Base-by-base conservation (phyloP, 2,888 invertebrate species). In the Stramonita haemastoma region DNA sequence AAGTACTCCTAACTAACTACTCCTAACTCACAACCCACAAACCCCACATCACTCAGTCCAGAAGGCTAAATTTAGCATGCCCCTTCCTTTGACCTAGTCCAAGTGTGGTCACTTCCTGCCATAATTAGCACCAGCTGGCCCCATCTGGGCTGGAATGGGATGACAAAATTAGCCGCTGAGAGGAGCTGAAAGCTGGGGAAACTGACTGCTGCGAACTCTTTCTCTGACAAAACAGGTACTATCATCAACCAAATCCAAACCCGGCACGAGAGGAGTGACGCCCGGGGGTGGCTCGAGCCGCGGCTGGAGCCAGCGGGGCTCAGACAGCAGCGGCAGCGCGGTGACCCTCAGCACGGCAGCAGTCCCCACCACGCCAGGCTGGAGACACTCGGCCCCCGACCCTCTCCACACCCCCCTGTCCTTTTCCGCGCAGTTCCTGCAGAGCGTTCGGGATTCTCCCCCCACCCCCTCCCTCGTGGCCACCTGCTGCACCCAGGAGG, bases 401-500 rank as follows among this genome's bases (percentile, higher is more conserved):
- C 56, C 36, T 4, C 56, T 57, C 4, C 8, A 77, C 56, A 56
- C 32, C n/a, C 32, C 56, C 87, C 34, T 87, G 57, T 87, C 79
- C 36, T 77, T 87, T 34, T 87, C 83, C 22, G 83, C 66, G 36
- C 83, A 83, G 36, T 83, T 66, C 32, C 22, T 66, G 83, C 66
- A 81, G 66, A 19, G n/a, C 2, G 34, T 79, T 1, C 77, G 56
- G 22, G 34, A n/a, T 56, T 79, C 32, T 0, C 60, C 83, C 0
- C 36, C 60, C 26, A 83, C 88, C 17, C 88, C 83, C n/a, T 88
- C 83, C 36, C 11, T 81, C 13, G 79, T 5, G 17, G 88, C 83
- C 34, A 83, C 83, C 22, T 88, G 83, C 88, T 81, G 88, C 70
- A 46, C 66, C 26, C 36, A 83, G 77, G 89, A 89, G 29, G 87